Evolutionary conservation across 2,797 vertebrate species (phyloP), one percentile per base, ranked within the genome.

Genomic region (Lepilemur septentrionalis): DNA sequence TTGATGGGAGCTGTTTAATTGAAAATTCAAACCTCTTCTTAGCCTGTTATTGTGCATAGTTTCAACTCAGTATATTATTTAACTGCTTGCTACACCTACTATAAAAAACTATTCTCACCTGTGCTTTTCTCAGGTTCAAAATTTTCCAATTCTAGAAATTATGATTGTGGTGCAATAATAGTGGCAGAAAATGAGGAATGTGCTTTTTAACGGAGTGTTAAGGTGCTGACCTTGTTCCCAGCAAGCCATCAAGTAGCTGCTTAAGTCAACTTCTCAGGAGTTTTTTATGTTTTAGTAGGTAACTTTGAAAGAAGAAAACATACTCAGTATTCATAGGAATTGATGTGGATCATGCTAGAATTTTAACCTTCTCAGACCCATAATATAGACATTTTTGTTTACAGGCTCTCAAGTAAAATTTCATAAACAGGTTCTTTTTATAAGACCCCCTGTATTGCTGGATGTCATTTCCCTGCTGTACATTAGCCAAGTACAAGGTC

Each of bases 131-230:
- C 20, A 59, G 41, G 20, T 76, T 22, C 38, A 84, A 63, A 81
- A 93, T 78, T 93, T 93, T 43, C 6, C 76, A 92, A 59, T 94
- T 95, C 61, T 88, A 30, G 83, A 92, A 96, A 92, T 96, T 75
- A 90, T 35, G 70, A 93, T 52, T 67, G 18, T 41, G 9, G 48
- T 57, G 41, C 35, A 59, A 85, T 72, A 70, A 41, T 12, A 76
- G 69, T 83, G 50, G 84, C 43, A 17, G 72, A 90, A 95, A 94
- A 93, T 80, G 65, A 94, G 28, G 91, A 93, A 76, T 59, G 30
- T 48, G 46, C 12, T 84, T 95, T 89, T 89, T 59, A 87, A 94
- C 59, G 82, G 70, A 91, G 48, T 57, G 52, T 72, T 81, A 85
- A 65, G 38, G 41, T 73, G 38, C 70, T 85, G 95, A 55, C 25